Conservation (phyloP, 1,140 invertebrate species). For the Homalodisca vitripennis region DNA sequence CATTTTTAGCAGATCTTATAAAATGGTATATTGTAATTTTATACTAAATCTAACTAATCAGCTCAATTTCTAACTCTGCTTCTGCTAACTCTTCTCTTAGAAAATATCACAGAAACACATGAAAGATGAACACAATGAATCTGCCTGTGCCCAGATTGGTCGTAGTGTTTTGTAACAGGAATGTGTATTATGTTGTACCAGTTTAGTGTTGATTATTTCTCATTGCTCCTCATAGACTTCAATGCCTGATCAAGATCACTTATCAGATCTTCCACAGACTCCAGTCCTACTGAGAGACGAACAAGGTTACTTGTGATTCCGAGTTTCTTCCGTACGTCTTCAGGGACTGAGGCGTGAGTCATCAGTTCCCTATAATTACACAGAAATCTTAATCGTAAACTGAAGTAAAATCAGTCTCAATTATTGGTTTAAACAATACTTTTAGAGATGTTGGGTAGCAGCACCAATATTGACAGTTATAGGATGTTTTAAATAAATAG, state of each 20-base stretch:
- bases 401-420: neutral
- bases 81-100: neutral
- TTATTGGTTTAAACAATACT: neutral
- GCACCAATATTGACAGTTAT: no score
- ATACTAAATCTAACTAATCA: neutral
- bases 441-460: no score
- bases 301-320: slow-evolving; percentile 88
- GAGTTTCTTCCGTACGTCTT: slow-evolving; percentile 65
- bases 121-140: neutral
- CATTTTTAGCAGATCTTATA: no score
- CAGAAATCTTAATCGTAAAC: neutral
- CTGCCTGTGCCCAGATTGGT: neutral
- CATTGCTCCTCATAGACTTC: slow-evolving; percentile 39
- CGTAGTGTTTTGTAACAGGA: neutral
- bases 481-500: no score
- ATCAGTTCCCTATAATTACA: slow-evolving; percentile 59
- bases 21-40: neutral
- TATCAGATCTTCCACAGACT: slow-evolving; percentile 84
- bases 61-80: neutral
- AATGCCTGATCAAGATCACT: slow-evolving; percentile 85
- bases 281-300: slow-evolving; percentile 89
- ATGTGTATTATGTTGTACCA: neutral
- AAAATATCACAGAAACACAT: no score
- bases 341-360: slow-evolving; percentile 80
- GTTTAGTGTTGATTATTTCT: neutral